Conservation (phyloP, 2,888 invertebrate genomes). For the Machimus rusticus region DNA sequence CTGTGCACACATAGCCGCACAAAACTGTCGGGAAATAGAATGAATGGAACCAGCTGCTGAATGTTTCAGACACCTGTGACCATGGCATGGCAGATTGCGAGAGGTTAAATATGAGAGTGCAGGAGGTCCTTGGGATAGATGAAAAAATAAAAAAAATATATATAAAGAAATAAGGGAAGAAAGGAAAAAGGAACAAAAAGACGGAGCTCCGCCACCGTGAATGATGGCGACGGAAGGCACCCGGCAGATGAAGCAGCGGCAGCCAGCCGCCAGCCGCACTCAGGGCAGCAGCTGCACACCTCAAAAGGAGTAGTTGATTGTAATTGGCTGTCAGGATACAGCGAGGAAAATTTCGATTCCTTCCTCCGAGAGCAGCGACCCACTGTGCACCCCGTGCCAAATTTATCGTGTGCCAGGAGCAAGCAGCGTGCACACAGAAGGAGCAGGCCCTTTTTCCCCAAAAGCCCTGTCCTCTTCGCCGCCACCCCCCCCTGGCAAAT, state of each 20-base stretch:
- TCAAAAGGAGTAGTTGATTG: conserved; percentile 25
- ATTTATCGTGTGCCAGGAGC: conserved; percentile 37
- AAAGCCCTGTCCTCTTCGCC: not conserved
- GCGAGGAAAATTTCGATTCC: conserved; percentile 5
- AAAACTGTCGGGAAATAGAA: conserved; percentile 45
- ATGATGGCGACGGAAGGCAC: conserved; percentile 5
- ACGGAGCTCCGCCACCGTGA: conserved; percentile 2
- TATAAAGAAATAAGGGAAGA: not conserved
- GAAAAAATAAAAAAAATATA: not conserved
- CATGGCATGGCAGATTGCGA: conserved; percentile 45
- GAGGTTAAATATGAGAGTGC: conserved; percentile 41
- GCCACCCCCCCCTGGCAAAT: not conserved
- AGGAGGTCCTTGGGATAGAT: conserved; percentile 12
- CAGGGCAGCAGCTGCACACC: conserved; percentile 30
- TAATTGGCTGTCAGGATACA: conserved; percentile 13
- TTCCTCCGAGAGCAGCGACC: not conserved
- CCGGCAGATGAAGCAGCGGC: conserved; percentile 5
- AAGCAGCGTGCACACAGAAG: not conserved
- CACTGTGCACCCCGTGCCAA: conserved; percentile 15
- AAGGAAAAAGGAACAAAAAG: not conserved
- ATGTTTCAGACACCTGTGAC: conserved; percentile 50
- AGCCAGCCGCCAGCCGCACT: conserved; percentile 15
- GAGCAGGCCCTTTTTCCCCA: conserved; percentile 5
- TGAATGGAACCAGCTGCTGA: conserved; percentile 48
- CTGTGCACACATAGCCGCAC: conserved; percentile 21